Base-by-base conservation (phyloP, 53 echinoderm and acorn worm genomes). In the Paracentrotus lividus region DNA sequence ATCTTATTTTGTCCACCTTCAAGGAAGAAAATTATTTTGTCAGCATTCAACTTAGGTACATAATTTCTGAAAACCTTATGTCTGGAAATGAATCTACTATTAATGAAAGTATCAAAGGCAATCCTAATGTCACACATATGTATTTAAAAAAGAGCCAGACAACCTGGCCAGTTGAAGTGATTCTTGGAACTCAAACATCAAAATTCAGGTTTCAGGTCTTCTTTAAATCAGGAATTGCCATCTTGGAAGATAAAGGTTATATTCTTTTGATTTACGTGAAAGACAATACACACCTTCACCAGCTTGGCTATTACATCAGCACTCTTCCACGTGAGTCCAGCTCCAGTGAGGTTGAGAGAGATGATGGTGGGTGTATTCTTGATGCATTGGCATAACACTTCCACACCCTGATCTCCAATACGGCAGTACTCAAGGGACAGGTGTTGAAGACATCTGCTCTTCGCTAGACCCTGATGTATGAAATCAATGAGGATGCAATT, bases 371-470 rank as follows among this genome's bases (percentile, higher is more conserved):
- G 93, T 34, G 95, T 93, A 42, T 95, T 95, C 88, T 96, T 94
- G 72, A 98, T 96, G 49, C 93, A 96, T 21, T 96, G 93, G 51
- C 95, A 97, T 24, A 98, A 92, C 20, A 85, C 42, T 92, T 95
- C 94, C 14, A 96, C 93, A 1, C 96, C 94, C 34, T 72, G 42
- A 68, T 98, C 95, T 53, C 99, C 96, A 10, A 98, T 88, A 31
- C 99, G 97, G 59, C 99, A 98, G 40, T 93, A 95, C 60, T 98
- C 99, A 36, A 98, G 54, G 20, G 99, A 98, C 18, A 98, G 85
- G 90, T 98, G 96, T 40, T 97, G 95, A 36, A 98, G 86, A 69
- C 86, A 92, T 52, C 84, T 95, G 87, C 94, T 95, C 95, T 95
- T 97, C 36, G 86, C 67, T 42, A 97, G 90, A 32, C 97, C 99